phyloP scores from a whole-genome alignment of 1,140 invertebrate genomes.

The Arion vulgaris region DNA sequence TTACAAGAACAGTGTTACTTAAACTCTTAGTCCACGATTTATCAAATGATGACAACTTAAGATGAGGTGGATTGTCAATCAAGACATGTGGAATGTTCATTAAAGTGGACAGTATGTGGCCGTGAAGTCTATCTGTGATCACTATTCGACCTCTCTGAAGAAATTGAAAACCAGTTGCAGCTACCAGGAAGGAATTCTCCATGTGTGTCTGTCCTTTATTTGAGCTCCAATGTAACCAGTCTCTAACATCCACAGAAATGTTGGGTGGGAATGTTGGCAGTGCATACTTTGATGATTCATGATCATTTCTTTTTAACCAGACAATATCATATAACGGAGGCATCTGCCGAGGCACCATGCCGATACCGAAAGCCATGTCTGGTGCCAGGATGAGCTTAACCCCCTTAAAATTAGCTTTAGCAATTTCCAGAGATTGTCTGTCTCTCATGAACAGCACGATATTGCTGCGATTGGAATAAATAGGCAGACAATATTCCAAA shows the following conservation, averaged over 20 bases:
- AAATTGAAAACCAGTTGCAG: slow-evolving; percentile 24
- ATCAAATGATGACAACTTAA: slow-evolving; percentile 43
- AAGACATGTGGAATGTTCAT: slow-evolving; percentile 48
- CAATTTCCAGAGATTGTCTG: slow-evolving; percentile 37
- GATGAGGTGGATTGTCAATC: slow-evolving; percentile 42
- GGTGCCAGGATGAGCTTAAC: slow-evolving; percentile 37
- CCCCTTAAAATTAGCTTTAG: slow-evolving; percentile 23
- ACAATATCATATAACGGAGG: slow-evolving; percentile 39
- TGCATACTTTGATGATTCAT: slow-evolving; percentile 25
- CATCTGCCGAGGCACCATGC: slow-evolving; percentile 16
- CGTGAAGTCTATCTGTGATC: slow-evolving; percentile 50
- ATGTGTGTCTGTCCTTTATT: neutral
- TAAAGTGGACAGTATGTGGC: slow-evolving; percentile 46
- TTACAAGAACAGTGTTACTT: slow-evolving; percentile 10
- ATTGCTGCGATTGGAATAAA: slow-evolving; percentile 38
- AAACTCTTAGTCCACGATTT: slow-evolving; percentile 44
- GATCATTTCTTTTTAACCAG: slow-evolving; percentile 38
- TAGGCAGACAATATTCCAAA: slow-evolving; percentile 7
- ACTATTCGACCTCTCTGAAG: slow-evolving; percentile 44
- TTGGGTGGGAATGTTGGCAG: neutral
- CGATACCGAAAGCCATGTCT: slow-evolving; percentile 41
- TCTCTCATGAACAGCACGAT: slow-evolving; percentile 46
- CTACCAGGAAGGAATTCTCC: slow-evolving; percentile 8
- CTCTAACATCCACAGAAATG: neutral
- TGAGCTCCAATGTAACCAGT: slow-evolving; percentile 28